Conservation (phyloP, 2,113 vertebrate genomes). For the Leucosticte australis region DNA sequence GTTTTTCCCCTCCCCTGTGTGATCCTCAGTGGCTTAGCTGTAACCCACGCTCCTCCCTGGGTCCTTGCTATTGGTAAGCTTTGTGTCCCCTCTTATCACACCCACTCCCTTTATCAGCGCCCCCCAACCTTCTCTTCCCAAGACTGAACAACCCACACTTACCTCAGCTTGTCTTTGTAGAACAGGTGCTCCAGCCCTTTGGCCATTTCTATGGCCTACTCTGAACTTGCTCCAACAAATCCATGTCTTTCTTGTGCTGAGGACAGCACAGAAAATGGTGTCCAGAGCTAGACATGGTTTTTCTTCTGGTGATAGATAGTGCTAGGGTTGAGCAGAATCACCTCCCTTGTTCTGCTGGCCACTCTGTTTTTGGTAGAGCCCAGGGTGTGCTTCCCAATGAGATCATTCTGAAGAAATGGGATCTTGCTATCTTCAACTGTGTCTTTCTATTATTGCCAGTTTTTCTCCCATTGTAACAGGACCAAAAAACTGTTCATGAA, state of each 20-base stretch:
- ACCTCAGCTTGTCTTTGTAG: accelerated
- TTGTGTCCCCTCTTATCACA: too few species aligned
- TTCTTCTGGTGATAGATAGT: not conserved
- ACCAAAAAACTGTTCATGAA: not conserved
- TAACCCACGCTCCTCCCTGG: too few species aligned
- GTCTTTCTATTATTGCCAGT: not conserved
- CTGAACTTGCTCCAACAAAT: not conserved
- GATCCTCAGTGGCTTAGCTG: too few species aligned
- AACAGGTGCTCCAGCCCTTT: not conserved
- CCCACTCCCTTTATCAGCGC: too few species aligned
- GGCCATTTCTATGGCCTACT: not conserved
- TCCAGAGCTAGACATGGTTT: not conserved
- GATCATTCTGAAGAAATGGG: not conserved
- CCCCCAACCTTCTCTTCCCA: accelerated
- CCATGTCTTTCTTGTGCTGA: not conserved
- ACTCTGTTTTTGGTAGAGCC: not conserved
- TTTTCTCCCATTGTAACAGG: not conserved
- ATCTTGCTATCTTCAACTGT: not conserved
- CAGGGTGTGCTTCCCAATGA: accelerated
- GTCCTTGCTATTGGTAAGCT: too few species aligned
- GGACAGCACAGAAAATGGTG: not conserved
- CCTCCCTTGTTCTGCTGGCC: accelerated
- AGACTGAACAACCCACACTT: not conserved
- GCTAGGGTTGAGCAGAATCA: not conserved
- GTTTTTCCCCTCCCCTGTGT: too few species aligned